Evolutionary conservation across 2,797 vertebrate genomes (phyloP).

Genomic region (Argyrosomus regius): DNA sequence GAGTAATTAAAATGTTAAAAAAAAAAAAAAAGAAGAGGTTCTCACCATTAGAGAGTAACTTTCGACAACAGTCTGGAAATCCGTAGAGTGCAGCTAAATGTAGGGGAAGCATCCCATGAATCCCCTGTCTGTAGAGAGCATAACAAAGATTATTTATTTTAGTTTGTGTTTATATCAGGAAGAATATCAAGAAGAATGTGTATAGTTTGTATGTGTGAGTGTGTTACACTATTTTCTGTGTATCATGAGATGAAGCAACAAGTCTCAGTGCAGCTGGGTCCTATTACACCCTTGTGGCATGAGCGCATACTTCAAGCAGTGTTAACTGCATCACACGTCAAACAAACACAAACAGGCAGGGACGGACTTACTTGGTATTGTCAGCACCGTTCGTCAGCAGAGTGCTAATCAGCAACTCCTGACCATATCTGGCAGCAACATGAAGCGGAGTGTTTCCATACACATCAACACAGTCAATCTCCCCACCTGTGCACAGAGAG

Average conservation of each 20-base stretch:
- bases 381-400: slow-evolving; percentile 96
- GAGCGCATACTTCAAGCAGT: neutral
- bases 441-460: slow-evolving; percentile 96
- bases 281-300: too few species aligned
- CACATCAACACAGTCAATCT: slow-evolving; percentile 93
- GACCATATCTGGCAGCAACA: slow-evolving; percentile 94
- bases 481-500: slow-evolving; percentile 85
- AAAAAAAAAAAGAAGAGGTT: neutral
- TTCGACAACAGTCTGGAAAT: slow-evolving; percentile 97
- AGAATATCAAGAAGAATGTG: neutral
- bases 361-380: slow-evolving; percentile 86
- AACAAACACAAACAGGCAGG: neutral
- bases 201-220: neutral
- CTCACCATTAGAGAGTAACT: slow-evolving; percentile 95
- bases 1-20: neutral
- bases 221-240: neutral
- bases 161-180: neutral
- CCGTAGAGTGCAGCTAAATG: slow-evolving; percentile 94
- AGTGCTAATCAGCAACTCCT: slow-evolving; percentile 95
- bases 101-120: slow-evolving; percentile 95
- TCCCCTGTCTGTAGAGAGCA: slow-evolving; percentile 87
- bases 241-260: neutral
- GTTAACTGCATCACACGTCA: too few species aligned
- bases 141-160: slow-evolving; percentile 3
- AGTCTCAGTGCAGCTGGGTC: neutral